A percentile compares a stretch with the other conserved stretches of the same genome.
Evolutionary conservation across 2,888 invertebrate genomes (phyloP).

Genomic region (Eilema griseolum): DNA sequence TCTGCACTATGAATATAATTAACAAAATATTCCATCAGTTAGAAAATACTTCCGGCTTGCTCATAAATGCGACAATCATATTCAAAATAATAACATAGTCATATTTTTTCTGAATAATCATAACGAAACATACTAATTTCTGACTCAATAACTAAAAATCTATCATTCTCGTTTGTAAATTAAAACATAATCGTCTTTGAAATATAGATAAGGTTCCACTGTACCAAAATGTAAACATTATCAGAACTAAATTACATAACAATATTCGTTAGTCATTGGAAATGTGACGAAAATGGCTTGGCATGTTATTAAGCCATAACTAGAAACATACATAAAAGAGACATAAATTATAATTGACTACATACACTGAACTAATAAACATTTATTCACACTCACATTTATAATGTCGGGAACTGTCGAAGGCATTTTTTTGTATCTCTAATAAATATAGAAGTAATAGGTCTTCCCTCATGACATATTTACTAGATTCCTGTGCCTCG

Average conservation of each 20-base stretch:
- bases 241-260: constrained; percentile 21
- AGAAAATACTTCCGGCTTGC: constrained; percentile 1
- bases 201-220: constrained; percentile 43
- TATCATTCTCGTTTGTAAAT: constrained; percentile 22
- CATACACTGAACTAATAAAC: neutral
- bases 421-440: neutral
- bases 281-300: neutral
- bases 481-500: neutral
- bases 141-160: constrained; percentile 27
- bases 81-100: constrained; percentile 9
- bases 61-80: neutral
- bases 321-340: neutral
- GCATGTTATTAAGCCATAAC: neutral
- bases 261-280: constrained; percentile 24
- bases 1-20: constrained; percentile 3
- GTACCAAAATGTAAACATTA: constrained; percentile 38
- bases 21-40: neutral
- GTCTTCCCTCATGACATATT: neutral
- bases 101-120: neutral
- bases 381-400: neutral
- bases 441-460: neutral
- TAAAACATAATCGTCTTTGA: constrained; percentile 27
- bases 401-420: neutral
- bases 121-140: constrained; percentile 16
- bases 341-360: neutral